Evolutionary conservation across 2,888 invertebrate species (phyloP).

Genomic region (Drosophila peninsularis): DNA sequence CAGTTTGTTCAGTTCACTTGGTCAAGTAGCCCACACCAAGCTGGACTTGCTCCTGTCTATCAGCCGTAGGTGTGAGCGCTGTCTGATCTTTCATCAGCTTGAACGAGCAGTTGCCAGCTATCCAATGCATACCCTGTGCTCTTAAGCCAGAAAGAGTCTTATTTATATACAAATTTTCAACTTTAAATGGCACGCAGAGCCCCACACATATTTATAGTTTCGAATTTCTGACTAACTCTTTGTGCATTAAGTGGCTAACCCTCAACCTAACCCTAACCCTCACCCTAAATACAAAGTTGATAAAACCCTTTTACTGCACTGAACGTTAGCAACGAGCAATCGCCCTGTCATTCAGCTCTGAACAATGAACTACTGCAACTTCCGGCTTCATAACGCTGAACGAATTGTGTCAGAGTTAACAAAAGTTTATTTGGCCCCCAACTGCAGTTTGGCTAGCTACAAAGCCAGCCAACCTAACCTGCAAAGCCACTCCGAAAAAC

Average conservation of each 20-base stretch:
- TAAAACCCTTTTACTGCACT: neutral
- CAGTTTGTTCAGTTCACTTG: constrained; percentile 22
- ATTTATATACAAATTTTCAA: neutral
- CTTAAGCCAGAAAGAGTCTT: neutral
- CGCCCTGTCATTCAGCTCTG: constrained; percentile 15
- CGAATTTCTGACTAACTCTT: neutral
- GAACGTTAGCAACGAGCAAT: neutral
- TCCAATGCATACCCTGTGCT: constrained; percentile 23
- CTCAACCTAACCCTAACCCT: neutral
- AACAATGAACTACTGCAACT: constrained; percentile 50
- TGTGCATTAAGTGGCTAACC: neutral
- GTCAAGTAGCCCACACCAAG: constrained; percentile 24
- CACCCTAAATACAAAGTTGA: neutral
- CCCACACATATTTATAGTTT: neutral
- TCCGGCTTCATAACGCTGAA: constrained; percentile 67
- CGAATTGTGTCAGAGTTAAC: constrained; percentile 41
- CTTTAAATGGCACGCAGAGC: neutral
- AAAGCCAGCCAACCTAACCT: constrained; percentile 4
- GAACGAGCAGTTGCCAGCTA: constrained; percentile 58
- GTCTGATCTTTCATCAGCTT: constrained; percentile 75
- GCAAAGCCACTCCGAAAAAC: constrained; percentile 1
- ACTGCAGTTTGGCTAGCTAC: constrained; percentile 12
- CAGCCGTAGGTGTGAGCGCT: constrained; percentile 58
- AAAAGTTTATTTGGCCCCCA: constrained; percentile 44
- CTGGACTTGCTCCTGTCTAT: constrained; percentile 45